These are phyloP conservation scores for Epistrophe grossulariae DNA, from an alignment of 2,888 invertebrate genomes.

Conservation along the genomic window DNA sequence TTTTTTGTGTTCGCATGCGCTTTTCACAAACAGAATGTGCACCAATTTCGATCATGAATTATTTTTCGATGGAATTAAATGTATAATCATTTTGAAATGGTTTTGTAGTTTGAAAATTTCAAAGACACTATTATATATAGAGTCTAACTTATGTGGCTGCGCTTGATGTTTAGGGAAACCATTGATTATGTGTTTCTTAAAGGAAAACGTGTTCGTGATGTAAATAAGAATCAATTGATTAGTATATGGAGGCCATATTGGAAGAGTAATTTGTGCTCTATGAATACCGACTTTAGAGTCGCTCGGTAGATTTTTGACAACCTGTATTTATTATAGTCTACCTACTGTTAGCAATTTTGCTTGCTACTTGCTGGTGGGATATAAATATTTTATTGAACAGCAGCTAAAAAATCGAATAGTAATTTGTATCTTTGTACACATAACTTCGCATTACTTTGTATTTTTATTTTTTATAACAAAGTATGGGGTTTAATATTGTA, in stretches of 20 bases:
- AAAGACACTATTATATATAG: background rate
- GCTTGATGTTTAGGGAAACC: background rate
- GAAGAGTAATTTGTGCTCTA: conserved; percentile 1
- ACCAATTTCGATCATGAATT: conserved; percentile 38
- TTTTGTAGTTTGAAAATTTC: conserved; percentile 7
- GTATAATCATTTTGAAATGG: conserved; percentile 36
- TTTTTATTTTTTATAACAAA: too few species aligned
- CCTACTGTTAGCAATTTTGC: background rate
- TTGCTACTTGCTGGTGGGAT: background rate
- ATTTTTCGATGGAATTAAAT: conserved; percentile 47
- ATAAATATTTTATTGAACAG: conserved; percentile 7
- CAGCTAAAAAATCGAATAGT: background rate
- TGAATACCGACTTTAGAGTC: background rate
- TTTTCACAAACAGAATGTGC: conserved; percentile 29
- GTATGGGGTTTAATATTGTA: too few species aligned
- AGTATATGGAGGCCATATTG: background rate
- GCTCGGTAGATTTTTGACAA: background rate
- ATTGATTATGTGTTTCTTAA: background rate
- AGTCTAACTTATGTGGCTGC: background rate
- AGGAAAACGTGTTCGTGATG: conserved; percentile 3
- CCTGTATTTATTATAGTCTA: background rate
- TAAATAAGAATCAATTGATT: conserved; percentile 6
- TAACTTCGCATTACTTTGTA: too few species aligned
- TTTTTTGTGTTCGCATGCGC: conserved; percentile 30
- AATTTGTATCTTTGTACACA: background rate